Conservation (phyloP, 2,797 vertebrate genomes). For the Centroberyx gerrardi region DNA sequence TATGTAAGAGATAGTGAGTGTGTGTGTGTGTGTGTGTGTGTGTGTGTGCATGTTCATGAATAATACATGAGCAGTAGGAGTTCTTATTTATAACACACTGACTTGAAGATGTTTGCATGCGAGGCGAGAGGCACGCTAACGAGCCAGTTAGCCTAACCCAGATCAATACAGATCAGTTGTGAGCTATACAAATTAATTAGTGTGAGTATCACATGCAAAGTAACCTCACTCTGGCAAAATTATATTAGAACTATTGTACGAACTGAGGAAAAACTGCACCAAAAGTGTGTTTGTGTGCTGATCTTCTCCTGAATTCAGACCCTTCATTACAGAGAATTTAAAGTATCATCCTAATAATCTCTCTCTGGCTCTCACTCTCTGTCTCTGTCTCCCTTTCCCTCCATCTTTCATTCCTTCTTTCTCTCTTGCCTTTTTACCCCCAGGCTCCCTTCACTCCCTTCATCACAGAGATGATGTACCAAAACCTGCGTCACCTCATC, state of each 20-base stretch:
- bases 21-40: slow-evolving; percentile 29
- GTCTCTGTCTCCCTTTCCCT: not conserved
- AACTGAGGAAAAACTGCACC: not conserved
- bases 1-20: slow-evolving; percentile 30
- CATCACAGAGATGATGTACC: slow-evolving; percentile 99
- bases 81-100: slow-evolving; percentile 75
- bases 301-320: slow-evolving; percentile 38
- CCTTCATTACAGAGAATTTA: slow-evolving; percentile 53
- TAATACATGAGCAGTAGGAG: slow-evolving; percentile 74
- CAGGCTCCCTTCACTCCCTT: slow-evolving; percentile 98
- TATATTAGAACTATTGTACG: slow-evolving; percentile 56
- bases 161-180: slow-evolving; percentile 69
- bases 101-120: slow-evolving; percentile 68
- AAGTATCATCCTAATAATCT: slow-evolving; percentile 45
- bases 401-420: slow-evolving; percentile 13
- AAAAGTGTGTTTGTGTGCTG: slow-evolving; percentile 30
- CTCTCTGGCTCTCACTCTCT: slow-evolving; percentile 5
- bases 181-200: slow-evolving; percentile 65
- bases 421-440: slow-evolving; percentile 34
- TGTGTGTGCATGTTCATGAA: slow-evolving; percentile 50
- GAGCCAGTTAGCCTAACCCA: slow-evolving; percentile 56
- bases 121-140: slow-evolving; percentile 49
- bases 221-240: slow-evolving; percentile 39
- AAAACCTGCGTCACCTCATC: slow-evolving; percentile 93
- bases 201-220: slow-evolving; percentile 43